phyloP scores from a whole-genome alignment of 2,113 vertebrate genomes.

The Hippocampus guttulatus region DNA sequence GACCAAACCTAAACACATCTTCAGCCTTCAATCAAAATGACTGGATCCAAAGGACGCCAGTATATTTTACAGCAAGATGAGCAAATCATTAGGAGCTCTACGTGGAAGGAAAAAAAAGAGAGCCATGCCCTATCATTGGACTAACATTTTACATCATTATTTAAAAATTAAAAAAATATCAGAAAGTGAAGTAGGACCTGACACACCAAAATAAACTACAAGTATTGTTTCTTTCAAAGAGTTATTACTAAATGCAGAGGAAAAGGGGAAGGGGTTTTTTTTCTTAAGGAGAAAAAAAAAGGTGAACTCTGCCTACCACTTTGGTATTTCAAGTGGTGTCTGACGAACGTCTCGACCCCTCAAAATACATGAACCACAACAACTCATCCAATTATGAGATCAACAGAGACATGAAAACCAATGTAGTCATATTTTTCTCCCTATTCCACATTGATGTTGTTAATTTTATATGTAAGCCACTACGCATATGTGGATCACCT shows the following conservation, averaged over 20 bases:
- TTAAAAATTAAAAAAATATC: conserved; percentile 35
- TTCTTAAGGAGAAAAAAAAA: conserved; percentile 39
- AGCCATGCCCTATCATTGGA: conserved; percentile 41
- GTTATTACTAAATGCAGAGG: conserved; percentile 58
- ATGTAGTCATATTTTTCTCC: conserved; percentile 13
- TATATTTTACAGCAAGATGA: conserved; percentile 65
- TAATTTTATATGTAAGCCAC: conserved; percentile 83
- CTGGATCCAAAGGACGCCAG: conserved; percentile 58
- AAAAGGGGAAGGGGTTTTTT: conserved; percentile 55
- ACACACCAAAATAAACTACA: conserved; percentile 68
- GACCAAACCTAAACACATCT: conserved; percentile 63
- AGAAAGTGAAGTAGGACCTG: conserved; percentile 53
- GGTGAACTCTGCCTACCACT: conserved; percentile 32
- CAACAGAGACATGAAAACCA: conserved; percentile 44
- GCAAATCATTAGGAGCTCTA: conserved; percentile 53
- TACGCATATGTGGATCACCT: conserved; percentile 99
- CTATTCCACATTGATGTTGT: conserved; percentile 38
- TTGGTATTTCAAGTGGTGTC: conserved; percentile 51
- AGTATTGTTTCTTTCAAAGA: conserved; percentile 50
- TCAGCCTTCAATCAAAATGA: conserved; percentile 59
- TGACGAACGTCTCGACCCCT: conserved; percentile 42
- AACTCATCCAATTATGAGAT: conserved; percentile 42
- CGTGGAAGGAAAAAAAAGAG: conserved; percentile 37
- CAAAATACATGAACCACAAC: conserved; percentile 57
- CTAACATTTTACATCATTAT: conserved; percentile 68